Evolutionary conservation across 2,113 vertebrate species (phyloP), one percentile per base, ranked within the genome.

Genomic region (Pundamilia nyererei): DNA sequence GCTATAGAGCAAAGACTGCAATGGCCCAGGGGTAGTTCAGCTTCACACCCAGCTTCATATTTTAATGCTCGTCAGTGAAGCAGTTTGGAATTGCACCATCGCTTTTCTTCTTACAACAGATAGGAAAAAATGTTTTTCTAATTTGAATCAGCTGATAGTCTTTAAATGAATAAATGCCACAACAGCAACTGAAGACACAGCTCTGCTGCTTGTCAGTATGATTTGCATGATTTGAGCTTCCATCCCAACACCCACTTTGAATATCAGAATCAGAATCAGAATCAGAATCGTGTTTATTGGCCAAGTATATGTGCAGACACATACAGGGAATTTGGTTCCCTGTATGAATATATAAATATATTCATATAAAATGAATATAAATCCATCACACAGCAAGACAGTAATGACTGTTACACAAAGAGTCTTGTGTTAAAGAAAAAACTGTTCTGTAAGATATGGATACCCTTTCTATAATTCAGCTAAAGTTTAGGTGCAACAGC

Each of bases 1-100:
- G 91, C 82, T 88, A 47, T 83, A 70, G 86, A 93, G 89, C 80
- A 86, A 53, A 83, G 14, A 33, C 58, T 55, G 4, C 31, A 19
- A 1, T 29, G 3, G 35, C 88, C 80, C 3, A 19, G 40, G 56
- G 81, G 51, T 13, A 47, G 29, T 53, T 83, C 14, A 11, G 83
- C 53, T 86, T 86, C 82, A 75, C 40, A 82, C 2, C 3, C n/a
- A 51, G 7, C 38, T 65, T 85, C 5, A 0, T 4, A 42, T 80
- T 81, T 49, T 58, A 72, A 62, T 40, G 55, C 45, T 31, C 2
- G 24, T 77, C 72, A 49, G 17, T 51, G 10, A 51, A 79, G 14
- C 62, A 70, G 15, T 81, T 82, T 77, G 3, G 7, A 42, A 17
- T 38, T 42, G 35, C 51, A 42, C 60, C 24, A 56, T 40, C 4